Evolutionary conservation across 2,113 vertebrate species (phyloP), one percentile per base, ranked within the genome.

Genomic region (Mixornis gularis): DNA sequence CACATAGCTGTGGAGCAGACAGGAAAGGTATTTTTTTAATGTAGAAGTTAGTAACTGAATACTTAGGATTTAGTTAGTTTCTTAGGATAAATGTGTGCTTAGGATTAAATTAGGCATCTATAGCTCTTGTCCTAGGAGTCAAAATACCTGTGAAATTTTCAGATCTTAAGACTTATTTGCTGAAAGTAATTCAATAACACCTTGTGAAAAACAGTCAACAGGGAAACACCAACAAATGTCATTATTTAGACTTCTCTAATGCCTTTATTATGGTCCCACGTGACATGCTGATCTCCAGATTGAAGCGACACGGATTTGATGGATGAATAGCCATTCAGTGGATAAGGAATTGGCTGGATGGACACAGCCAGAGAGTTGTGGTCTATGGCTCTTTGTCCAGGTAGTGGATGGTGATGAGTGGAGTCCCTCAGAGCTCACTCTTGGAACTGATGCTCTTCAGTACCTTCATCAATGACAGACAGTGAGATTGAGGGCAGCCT

Each of bases 261-360:
- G 48, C 64, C 48, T 40, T 34, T 46, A n/a, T 2, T 69, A 14
- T 0, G 1, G 48, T 46, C 40, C 29, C 8, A 25, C 24, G 3
- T 53, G 55, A 34, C n/a, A 30, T 20, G 19, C 48, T 55, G 41
- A 53, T 78, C 24, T 55, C n/a, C 40, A 53, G 24, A 27, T 8
- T 62, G 73, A 52, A 53, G 20, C 29, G 46, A 13, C n/a, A 12
- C 13, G 22, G 26, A 18, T 68, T 44, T 68, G 44, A 32, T 38
- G 27, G 40, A 11, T 52, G 22, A 30, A 18, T 17, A 0, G 1
- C 18, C 17, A 8, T n/a, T 44, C 38, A 16, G 10, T 62, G 46
- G 19, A 8, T 53, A 40, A 40, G 40, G 43, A 78, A 38, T 4
- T 46, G n/a, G 15, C 38, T 46, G 72, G 10, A 52, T 40, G 40